Percentiles rank a stretch among this genome's conserved stretches.
Conservation (phyloP, 1,140 invertebrate species). For the Drosophila bocqueti region DNA sequence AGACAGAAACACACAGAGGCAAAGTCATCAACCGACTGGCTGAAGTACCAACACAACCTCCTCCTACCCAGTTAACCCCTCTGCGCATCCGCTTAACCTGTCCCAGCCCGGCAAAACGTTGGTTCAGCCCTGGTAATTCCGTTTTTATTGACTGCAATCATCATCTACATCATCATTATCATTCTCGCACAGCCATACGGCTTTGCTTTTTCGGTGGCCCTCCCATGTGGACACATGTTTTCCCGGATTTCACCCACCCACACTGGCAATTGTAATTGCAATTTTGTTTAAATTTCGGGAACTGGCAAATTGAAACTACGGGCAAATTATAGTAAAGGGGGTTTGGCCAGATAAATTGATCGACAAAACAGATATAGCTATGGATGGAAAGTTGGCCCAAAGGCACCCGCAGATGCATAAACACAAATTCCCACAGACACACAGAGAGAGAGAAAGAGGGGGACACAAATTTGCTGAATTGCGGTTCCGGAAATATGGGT, state of each 20-base stretch:
- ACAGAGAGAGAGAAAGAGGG: neutral
- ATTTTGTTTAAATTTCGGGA: slow-evolving; percentile 57
- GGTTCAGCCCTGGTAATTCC: slow-evolving; percentile 52
- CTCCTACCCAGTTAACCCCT: slow-evolving; percentile 39
- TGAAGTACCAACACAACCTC: slow-evolving; percentile 10
- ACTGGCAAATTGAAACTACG: slow-evolving; percentile 59
- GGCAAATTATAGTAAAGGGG: slow-evolving; percentile 12
- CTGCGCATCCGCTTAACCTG: slow-evolving; percentile 34
- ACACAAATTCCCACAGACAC: neutral
- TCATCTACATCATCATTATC: slow-evolving; percentile 48
- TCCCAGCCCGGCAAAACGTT: slow-evolving; percentile 21
- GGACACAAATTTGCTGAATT: neutral
- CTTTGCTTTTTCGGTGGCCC: slow-evolving; percentile 25
- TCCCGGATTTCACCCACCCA: neutral
- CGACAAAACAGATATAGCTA: slow-evolving; percentile 10
- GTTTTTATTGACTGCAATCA: slow-evolving; percentile 75
- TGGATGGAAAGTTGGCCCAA: slow-evolving; percentile 15
- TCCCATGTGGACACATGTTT: slow-evolving; percentile 41
- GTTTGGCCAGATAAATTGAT: slow-evolving; percentile 20
- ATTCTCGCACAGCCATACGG: slow-evolving; percentile 8
- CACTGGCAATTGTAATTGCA: slow-evolving; percentile 55
- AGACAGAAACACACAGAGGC: slow-evolving; percentile 25
- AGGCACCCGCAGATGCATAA: slow-evolving; percentile 11
- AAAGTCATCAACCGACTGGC: slow-evolving; percentile 54
- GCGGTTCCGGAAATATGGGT: slow-evolving; percentile 31